Conservation (phyloP, 2,113 vertebrate genomes). For the Nerophis lumbriciformis region DNA sequence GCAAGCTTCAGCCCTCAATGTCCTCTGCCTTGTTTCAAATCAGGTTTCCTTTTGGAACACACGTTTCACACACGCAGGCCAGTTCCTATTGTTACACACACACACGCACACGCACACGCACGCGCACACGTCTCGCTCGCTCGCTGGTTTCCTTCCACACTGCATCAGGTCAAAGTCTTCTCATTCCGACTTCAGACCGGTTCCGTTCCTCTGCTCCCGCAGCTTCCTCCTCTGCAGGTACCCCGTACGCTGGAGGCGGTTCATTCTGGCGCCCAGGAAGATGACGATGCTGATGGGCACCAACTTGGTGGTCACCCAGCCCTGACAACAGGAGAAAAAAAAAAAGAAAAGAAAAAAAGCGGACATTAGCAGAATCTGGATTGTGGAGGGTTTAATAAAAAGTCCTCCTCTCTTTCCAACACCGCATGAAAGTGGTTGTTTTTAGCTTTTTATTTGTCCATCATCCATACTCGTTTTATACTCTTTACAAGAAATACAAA, state of each 20-base stretch:
- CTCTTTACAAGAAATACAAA: too few relatives aligned
- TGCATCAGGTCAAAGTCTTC: not conserved
- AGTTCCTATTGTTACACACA: slow-evolving; percentile 22
- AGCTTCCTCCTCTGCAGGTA: slow-evolving; percentile 78
- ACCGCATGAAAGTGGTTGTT: too few relatives aligned
- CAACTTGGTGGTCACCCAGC: slow-evolving; percentile 70
- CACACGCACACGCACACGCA: slow-evolving; percentile 10
- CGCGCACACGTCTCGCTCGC: not conserved
- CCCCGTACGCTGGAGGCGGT: slow-evolving; percentile 72
- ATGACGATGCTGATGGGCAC: slow-evolving; percentile 63
- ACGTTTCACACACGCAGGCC: slow-evolving; percentile 11
- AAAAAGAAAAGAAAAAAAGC: not conserved
- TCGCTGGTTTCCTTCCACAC: slow-evolving; percentile 3
- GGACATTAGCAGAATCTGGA: not conserved
- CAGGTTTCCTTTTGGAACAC: slow-evolving; percentile 14
- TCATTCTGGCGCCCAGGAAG: slow-evolving; percentile 57
- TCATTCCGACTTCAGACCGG: slow-evolving; percentile 61
- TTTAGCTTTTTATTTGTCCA: too few relatives aligned
- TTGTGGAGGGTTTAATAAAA: not conserved
- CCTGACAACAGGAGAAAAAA: slow-evolving; percentile 49
- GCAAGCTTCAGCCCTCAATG: slow-evolving; percentile 10
- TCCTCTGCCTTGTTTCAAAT: slow-evolving; percentile 3
- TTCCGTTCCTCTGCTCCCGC: slow-evolving; percentile 60
- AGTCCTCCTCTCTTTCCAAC: too few relatives aligned
- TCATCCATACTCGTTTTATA: too few relatives aligned